Base-by-base conservation (phyloP, 1,140 invertebrate species). In the Eurosta solidaginis region DNA sequence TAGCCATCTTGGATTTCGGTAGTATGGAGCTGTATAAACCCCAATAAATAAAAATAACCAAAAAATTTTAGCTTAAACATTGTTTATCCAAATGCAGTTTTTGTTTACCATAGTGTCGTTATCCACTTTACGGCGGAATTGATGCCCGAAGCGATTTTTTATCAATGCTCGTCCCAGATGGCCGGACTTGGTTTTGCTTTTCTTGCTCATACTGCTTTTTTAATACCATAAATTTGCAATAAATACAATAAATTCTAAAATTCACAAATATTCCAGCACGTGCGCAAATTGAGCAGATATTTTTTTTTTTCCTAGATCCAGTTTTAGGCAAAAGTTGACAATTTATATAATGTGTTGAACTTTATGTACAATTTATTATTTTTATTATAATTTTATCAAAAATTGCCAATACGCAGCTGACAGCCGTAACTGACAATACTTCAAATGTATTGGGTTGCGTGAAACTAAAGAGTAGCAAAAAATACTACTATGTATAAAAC, bases 1-100 rank as follows among this genome's bases (percentile, higher is more conserved):
- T 94, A 95, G 4, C 95, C 96, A 90, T 98, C 96, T 84, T 94
- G 91, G 0, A 98, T 88, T 83, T 97, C 96, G 40, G 94, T 92
- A 10, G 95, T 96, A 83, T 97, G 96, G 2, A 96, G 86, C 95
- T 97, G 82, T 75, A 90, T n/a, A n/a, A n/a, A n/a, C n/a, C n/a
- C n/a, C n/a, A n/a, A n/a, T n/a, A n/a, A n/a, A n/a, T n/a, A n/a
- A n/a, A n/a, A n/a, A n/a, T n/a, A n/a, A n/a, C n/a, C n/a, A n/a
- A n/a, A n/a, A n/a, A n/a, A n/a, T n/a, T n/a, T n/a, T n/a, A n/a
- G n/a, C n/a, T 73, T 54, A 29, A 76, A 74, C 79, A 52, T 63
- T 40, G 12, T 74, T 47, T 49, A 52, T 27, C 49, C 29, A n/a
- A 47, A 17, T 1, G 50, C 50, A 54, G n/a, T n/a, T n/a, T 77